Evolutionary conservation across 92 coral and sea anemone genomes (phyloP), one percentile per base, ranked within the genome.

Genomic region (Porites evermanni): DNA sequence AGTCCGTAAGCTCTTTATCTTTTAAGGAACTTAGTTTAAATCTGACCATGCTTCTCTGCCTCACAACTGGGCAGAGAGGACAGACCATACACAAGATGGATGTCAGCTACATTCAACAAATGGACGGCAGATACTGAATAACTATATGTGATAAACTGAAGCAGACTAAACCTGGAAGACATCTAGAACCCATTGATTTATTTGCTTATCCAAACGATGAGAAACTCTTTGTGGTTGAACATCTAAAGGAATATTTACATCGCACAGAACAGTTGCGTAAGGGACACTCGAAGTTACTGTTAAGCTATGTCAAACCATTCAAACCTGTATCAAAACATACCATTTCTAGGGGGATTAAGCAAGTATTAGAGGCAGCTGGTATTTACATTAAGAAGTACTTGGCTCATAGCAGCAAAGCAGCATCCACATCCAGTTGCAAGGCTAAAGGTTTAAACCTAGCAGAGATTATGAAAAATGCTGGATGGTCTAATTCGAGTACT

Each of bases 151-250:
- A 92, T 52, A 89, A 89, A 53, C 80, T 92, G 70, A 92, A 92
- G 60, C 90, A 88, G 58, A 64, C 86, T 13, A 92, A 92, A 76
- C 90, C 92, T 47, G 95, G 95, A 1, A 85, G 64, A 60, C 95
- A 89, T 71, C 78, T 86, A 19, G 74, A 24, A 23, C 87, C 91
- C 59, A 24, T 89, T 26, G 89, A 92, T 44, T 69, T 89, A 7
- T 6, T 75, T 0, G 87, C 82, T 12, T 89, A 14, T 38, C 71
- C 60, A 68, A 77, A 51, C 16, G 75, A 89, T 17, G 60, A 47
- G 64, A 84, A 66, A 70, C 70, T 84, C 38, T 89, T 3, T 38
- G 86, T 89, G 10, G 82, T 84, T 17, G 68, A 78, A 64, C 65
- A 71, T 67, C 58, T 89, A 14, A 38, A 4, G 47, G 6, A 38